Evolutionary conservation across 2,797 vertebrate species (phyloP).

Genomic region (Huso huso): DNA sequence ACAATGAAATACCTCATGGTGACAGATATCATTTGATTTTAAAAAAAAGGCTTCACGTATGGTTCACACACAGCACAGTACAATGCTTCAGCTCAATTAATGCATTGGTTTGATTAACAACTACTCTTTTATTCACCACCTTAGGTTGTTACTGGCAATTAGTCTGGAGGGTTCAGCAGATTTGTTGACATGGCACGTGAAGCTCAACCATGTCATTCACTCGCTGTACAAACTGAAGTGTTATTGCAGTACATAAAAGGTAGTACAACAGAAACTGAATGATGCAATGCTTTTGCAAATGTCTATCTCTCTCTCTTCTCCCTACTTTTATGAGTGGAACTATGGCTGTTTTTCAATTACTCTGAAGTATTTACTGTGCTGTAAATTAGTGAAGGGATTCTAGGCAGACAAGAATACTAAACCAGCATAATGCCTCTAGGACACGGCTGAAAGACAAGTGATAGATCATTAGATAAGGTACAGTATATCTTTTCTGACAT

Average conservation of each 20-base stretch:
- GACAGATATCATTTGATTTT: too few relatives aligned
- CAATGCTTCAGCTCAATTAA: not conserved
- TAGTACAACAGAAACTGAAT: not conserved
- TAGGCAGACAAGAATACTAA: conserved; percentile 41
- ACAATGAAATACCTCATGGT: too few relatives aligned
- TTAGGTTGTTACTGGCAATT: not conserved
- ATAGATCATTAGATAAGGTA: conserved; percentile 45
- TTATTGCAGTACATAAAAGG: not conserved
- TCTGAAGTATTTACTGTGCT: conserved; percentile 48
- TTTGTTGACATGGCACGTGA: conserved; percentile 1
- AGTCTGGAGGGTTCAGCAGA: conserved; percentile 2
- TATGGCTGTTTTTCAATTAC: conserved; percentile 47
- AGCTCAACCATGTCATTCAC: not conserved
- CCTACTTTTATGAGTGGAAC: not conserved
- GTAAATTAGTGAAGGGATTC: conserved; percentile 52
- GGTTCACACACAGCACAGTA: not conserved
- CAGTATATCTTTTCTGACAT: too few relatives aligned
- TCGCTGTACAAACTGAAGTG: not conserved
- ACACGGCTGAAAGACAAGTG: conserved; percentile 26
- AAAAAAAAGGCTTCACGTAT: too few relatives aligned
- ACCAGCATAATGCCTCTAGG: conserved; percentile 35
- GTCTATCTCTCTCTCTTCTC: too few relatives aligned
- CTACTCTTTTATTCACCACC: not conserved
- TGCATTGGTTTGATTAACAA: not conserved
- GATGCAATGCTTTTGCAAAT: too few relatives aligned